Base-by-base conservation (phyloP, 2,797 vertebrate species). In the Mastacembelus armatus region DNA sequence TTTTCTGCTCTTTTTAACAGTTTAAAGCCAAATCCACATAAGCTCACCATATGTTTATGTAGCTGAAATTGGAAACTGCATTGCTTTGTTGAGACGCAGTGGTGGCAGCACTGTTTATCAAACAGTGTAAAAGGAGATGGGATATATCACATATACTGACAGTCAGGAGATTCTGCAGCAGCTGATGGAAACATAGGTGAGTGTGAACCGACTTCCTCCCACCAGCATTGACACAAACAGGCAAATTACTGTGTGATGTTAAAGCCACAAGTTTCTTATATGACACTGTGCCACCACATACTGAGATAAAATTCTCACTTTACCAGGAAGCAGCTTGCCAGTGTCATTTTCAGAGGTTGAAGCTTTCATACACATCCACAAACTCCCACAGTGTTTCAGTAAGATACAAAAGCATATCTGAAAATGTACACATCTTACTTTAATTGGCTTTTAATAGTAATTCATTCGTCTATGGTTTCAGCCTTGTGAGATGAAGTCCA, bases 151-250 rank as follows among this genome's bases (percentile, higher is more conserved):
- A 2, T 33, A 56, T 62, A 84, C 83, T 80, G 72, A 71, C 44
- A 66, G 74, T 79, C 75, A 85, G 70, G 79, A 81, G 74, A 61
- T 77, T 58, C 39, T 9, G 66, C 56, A 66, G 79, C 88, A 90
- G 84, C 83, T 88, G 84, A 68, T 85, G 86, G 82, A 90, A 91
- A 90, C 78, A 84, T 88, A 56, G 55, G 42, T 7, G 39, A 55
- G 71, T 60, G 70, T 29, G 65, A 59, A 43, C 9, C 57, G 55
- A 71, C 63, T 48, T 27, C 39, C 40, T 1, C 66, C 19, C 49
- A 52, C 66, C 26, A 61, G 50, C 32, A 30, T 26, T 61, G 30
- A 66, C 58, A 78, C 33, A 73, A 24, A 75, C 22, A 77, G 33
- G 52, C 33, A 29, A 3, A 49, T 51, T 50, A 45, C 40, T 30